These are phyloP conservation scores for Pipistrellus nathusii DNA, from an alignment of 2,797 vertebrate genomes.

Conservation along the genomic window DNA sequence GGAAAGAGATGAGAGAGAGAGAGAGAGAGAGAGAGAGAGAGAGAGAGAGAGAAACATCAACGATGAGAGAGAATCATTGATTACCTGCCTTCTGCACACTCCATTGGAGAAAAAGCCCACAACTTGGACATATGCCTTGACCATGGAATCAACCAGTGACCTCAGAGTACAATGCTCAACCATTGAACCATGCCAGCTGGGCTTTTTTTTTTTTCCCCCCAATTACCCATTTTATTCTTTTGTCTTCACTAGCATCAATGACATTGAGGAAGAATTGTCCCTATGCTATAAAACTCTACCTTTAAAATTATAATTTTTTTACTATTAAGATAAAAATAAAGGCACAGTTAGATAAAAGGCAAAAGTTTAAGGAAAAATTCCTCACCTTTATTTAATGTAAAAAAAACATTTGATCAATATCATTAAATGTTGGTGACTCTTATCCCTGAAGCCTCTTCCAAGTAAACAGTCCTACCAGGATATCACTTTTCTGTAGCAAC, in stretches of 20 bases:
- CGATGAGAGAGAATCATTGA: background rate
- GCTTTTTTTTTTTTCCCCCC: too few species aligned
- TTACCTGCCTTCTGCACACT: background rate
- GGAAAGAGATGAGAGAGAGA: background rate
- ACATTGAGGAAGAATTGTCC: background rate
- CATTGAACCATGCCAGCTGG: background rate
- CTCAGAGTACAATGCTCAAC: background rate
- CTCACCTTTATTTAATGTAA: conserved; percentile 12
- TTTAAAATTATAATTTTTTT: background rate
- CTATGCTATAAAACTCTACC: too few species aligned
- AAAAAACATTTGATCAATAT: background rate
- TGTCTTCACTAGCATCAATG: background rate
- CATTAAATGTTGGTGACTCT: background rate
- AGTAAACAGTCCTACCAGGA: background rate
- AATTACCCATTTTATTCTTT: background rate
- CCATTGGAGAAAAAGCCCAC: background rate
- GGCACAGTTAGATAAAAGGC: background rate
- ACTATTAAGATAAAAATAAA: background rate
- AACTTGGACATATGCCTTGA: background rate
- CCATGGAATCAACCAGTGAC: background rate
- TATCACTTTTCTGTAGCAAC: conserved; percentile 32
- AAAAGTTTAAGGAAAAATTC: background rate
- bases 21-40: background rate
- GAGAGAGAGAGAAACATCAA: background rate
- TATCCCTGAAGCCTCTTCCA: background rate